phyloP scores from a whole-genome alignment of 2,888 invertebrate species.

The Macroteleia sp. region DNA sequence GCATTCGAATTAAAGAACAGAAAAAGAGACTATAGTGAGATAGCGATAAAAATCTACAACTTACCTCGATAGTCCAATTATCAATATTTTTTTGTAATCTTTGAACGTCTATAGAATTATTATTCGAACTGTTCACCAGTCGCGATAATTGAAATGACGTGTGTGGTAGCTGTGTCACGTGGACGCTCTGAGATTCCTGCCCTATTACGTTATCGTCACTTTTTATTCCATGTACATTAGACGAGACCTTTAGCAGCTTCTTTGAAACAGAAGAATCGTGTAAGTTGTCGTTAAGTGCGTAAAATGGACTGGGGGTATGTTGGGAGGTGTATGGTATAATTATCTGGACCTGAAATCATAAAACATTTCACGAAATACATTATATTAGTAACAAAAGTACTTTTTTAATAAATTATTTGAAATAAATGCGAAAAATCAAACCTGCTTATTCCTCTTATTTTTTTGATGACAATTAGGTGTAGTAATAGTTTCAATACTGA shows the following conservation, averaged over 20 bases:
- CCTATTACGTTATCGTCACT: constrained; percentile 68
- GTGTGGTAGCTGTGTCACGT: constrained; percentile 63
- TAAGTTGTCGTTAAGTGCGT: constrained; percentile 74
- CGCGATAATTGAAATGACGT: constrained; percentile 16
- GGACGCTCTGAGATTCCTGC: constrained; percentile 65
- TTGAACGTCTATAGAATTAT: constrained; percentile 88
- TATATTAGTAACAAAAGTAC: too few relatives aligned
- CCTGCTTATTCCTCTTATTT: too few relatives aligned
- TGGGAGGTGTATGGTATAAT: constrained; percentile 92
- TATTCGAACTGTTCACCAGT: constrained; percentile 3
- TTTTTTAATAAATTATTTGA: too few relatives aligned
- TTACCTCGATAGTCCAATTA: constrained; percentile 88
- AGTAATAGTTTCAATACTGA: constrained; percentile 32
- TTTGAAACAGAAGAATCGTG: constrained; percentile 65
- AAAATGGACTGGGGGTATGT: constrained; percentile 86
- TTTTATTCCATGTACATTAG: constrained; percentile 12
- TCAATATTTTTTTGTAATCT: constrained; percentile 93
- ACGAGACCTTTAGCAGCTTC: constrained; percentile 2
- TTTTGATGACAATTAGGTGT: constrained; percentile 38
- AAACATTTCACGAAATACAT: too few relatives aligned
- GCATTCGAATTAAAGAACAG: too few relatives aligned
- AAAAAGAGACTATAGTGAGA: too few relatives aligned
- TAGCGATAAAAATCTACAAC: too few relatives aligned
- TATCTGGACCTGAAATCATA: constrained; percentile 87
- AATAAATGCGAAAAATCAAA: too few relatives aligned